Conservation (phyloP, 1,140 invertebrate genomes). For the Acromyrmex heyeri region DNA sequence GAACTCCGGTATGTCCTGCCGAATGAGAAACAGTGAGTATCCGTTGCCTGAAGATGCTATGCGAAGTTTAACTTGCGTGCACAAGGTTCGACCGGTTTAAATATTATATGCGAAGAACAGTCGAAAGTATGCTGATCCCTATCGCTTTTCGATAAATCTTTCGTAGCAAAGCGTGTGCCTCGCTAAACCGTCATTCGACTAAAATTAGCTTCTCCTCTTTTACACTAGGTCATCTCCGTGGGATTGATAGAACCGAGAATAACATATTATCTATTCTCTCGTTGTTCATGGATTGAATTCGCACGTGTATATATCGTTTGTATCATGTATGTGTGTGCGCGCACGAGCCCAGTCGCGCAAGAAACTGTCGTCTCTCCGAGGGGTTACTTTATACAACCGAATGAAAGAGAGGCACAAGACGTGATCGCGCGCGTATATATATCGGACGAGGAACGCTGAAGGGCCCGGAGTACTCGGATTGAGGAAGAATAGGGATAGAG, state of each 20-base stretch:
- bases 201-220: conserved; percentile 53
- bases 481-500: conserved; percentile 79
- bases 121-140: conserved; percentile 13
- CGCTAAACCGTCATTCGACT: not conserved
- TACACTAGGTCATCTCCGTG: conserved; percentile 57
- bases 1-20: conserved; percentile 39
- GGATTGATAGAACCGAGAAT: conserved; percentile 44
- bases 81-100: not conserved
- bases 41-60: not conserved
- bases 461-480: conserved; percentile 55
- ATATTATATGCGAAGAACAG: conserved; percentile 3
- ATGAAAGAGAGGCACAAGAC: conserved; percentile 31
- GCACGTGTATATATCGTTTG: conserved; percentile 16
- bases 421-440: conserved; percentile 4
- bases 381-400: conserved; percentile 63
- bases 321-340: not conserved
- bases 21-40: not conserved
- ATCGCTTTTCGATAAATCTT: conserved; percentile 45
- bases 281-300: conserved; percentile 49
- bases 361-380: conserved; percentile 63
- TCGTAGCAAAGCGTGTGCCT: not conserved
- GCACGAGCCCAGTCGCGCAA: conserved; percentile 14
- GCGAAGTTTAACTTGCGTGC: not conserved
- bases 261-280: conserved; percentile 61
- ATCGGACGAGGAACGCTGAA: conserved; percentile 34